Evolutionary conservation across 2,797 vertebrate genomes (phyloP), one percentile per base, ranked within the genome.

Genomic region (Hemibagrus guttatus): DNA sequence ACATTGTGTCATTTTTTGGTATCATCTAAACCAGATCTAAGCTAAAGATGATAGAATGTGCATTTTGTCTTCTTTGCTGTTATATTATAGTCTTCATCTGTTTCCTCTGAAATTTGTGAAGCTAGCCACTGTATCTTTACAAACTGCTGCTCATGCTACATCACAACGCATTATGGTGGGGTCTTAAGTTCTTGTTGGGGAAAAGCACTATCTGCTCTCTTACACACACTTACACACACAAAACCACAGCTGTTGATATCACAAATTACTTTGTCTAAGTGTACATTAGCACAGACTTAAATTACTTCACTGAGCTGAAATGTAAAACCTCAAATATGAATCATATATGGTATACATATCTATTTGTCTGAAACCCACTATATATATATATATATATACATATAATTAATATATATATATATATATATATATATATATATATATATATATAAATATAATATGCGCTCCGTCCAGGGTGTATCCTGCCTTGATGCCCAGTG

Each of bases 11-110:
- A 58, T 52, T 46, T 58, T 61, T n/a, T 81, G 9, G 23, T 42
- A 31, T 13, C 5, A 39, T 85, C 46, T 71, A 83, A 87, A 66
- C 74, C 84, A 79, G 74, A 81, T 80, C 61, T 56, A 87, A 89
- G 82, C 86, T 89, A 83, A 58, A 85, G 78, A 69, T 31, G 56
- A 76, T 52, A 16, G 54, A 78, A 78, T 31, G 46, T 82, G 4
- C 14, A 64, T 39, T 76, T 39, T 52, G 16, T 42, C 46, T 85
- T 72, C 56, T 31, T 46, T 72, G 74, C n/a, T 79, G 66, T 66
- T 52, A 28, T 39, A 42, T 8, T 54, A 54, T 7, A 39, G 26
- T 49, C 28, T 7, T 13, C 52, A 49, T n/a, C 46, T 4, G 63
- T 68, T 82, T 8, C 46, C 63, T 31, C 46, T 3, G n/a, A 82